These are phyloP conservation scores for Pollenia labialis DNA, from an alignment of 2,888 invertebrate species.

Conservation along the genomic window DNA sequence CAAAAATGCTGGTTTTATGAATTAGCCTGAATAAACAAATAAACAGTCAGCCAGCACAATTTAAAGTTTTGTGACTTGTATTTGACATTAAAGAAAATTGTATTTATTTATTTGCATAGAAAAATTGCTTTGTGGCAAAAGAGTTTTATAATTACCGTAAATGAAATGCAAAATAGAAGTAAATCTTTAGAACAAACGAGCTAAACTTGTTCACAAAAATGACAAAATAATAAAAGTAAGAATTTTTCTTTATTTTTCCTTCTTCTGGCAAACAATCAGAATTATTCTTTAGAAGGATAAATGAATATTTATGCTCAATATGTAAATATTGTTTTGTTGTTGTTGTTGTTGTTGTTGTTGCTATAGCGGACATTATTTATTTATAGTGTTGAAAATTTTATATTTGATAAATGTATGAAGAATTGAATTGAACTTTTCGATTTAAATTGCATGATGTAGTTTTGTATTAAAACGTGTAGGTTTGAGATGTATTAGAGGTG, in stretches of 20 bases:
- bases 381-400: constrained; percentile 53
- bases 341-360: not conserved
- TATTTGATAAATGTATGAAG: constrained; percentile 33
- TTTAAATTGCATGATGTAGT: constrained; percentile 12
- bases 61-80: constrained; percentile 65
- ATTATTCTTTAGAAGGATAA: constrained; percentile 39
- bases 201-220: constrained; percentile 60
- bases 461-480: constrained; percentile 38
- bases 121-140: constrained; percentile 19
- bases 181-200: constrained; percentile 57
- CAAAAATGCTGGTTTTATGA: constrained; percentile 65
- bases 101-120: constrained; percentile 61
- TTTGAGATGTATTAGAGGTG: not conserved
- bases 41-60: constrained; percentile 51
- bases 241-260: not conserved
- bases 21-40: constrained; percentile 61
- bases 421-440: constrained; percentile 49
- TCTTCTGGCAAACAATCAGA: not conserved
- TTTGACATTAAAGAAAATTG: constrained; percentile 61
- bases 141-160: constrained; percentile 68
- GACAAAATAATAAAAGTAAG: constrained; percentile 42
- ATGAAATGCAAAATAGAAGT: constrained; percentile 59
- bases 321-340: constrained; percentile 22
- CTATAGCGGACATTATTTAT: constrained; percentile 30
- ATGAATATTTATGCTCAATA: constrained; percentile 41